These are phyloP conservation scores for Julus scandinavius DNA, from an alignment of 2,888 invertebrate species.

Conservation along the genomic window DNA sequence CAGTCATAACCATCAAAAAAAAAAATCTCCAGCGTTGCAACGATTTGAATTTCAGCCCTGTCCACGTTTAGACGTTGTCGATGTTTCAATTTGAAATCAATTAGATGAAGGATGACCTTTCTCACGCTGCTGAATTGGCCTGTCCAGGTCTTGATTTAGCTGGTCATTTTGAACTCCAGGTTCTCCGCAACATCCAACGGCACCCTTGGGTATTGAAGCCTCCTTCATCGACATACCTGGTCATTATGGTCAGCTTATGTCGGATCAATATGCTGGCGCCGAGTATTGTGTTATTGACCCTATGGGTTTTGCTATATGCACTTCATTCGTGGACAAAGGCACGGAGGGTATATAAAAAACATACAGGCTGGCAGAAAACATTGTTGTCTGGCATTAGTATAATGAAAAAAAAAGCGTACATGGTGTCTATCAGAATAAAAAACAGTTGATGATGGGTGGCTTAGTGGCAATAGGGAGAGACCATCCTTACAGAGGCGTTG, in stretches of 20 bases:
- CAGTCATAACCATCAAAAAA: neutral
- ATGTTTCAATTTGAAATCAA: neutral
- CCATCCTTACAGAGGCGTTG: no score
- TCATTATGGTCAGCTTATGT: neutral
- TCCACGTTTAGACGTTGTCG: neutral
- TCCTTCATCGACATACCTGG: neutral
- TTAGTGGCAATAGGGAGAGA: no score
- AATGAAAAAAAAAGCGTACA: neutral
- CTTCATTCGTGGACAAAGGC: neutral
- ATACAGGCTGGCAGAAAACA: neutral
- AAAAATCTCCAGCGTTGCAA: neutral
- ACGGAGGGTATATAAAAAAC: neutral
- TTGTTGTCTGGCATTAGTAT: neutral
- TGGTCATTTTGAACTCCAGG: neutral
- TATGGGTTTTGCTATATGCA: neutral
- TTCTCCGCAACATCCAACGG: neutral
- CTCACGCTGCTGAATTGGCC: neutral
- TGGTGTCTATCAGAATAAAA: no score
- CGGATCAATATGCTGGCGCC: conserved; percentile 1
- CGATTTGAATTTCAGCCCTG: neutral
- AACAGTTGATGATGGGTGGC: no score
- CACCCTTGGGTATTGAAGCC: neutral
- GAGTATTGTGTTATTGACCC: neutral
- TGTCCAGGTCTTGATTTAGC: neutral
- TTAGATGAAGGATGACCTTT: neutral